Conservation (phyloP, 1,140 invertebrate genomes). For the Cylas formicarius region DNA sequence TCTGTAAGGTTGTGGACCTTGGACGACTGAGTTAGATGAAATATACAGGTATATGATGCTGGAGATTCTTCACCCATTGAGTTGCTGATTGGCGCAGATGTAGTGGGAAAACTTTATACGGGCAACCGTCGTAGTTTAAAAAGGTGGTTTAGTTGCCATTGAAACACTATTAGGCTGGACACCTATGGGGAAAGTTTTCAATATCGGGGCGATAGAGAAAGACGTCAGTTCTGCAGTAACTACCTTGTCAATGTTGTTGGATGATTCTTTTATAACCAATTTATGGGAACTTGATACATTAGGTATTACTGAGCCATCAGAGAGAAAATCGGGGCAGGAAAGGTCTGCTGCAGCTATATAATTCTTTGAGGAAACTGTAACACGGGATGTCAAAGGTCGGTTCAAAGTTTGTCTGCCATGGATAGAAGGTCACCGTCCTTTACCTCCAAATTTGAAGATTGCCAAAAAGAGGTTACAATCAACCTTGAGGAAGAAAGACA, state of each 20-base stretch:
- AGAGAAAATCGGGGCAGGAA: too few species aligned
- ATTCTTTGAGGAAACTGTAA: too few species aligned
- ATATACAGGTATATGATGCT: conserved; percentile 10
- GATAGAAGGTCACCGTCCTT: conserved; percentile 7
- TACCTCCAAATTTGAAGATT: conserved; percentile 6
- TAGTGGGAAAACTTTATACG: conserved; percentile 33
- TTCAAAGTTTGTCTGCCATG: conserved; percentile 10
- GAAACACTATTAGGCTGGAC: conserved; percentile 35
- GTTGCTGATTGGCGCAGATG: conserved; percentile 30
- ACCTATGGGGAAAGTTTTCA: conserved; percentile 23
- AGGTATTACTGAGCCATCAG: too few species aligned
- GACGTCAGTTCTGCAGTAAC: too few species aligned
- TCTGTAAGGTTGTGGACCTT: conserved; percentile 3
- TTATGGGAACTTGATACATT: conserved; percentile 33
- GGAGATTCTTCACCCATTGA: conserved; percentile 15
- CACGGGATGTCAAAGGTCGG: too few species aligned
- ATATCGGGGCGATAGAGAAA: neutral
- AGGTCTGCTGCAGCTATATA: too few species aligned
- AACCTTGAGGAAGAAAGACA: conserved; percentile 11
- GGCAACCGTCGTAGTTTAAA: conserved; percentile 11
- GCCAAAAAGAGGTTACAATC: conserved; percentile 14
- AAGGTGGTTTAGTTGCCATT: conserved; percentile 22
- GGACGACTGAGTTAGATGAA: conserved; percentile 2
- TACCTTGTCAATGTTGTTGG: too few species aligned
- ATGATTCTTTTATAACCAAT: conserved; percentile 26